Evolutionary conservation across 1,140 invertebrate species (phyloP), one percentile per base, ranked within the genome.

Genomic region (Vanessa tameamea): DNA sequence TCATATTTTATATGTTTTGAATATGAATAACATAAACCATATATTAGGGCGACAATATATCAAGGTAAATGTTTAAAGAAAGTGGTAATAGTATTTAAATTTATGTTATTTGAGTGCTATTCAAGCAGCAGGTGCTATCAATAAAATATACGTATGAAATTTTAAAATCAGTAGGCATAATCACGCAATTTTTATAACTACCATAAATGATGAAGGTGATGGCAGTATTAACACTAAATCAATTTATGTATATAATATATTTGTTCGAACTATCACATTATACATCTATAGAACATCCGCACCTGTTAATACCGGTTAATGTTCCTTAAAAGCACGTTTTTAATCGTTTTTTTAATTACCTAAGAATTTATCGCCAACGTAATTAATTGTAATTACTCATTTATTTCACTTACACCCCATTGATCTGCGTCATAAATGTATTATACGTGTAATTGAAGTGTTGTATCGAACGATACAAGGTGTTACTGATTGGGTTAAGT

Each of bases 341-440:
- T 72, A 59, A 66, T 72, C 64, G 51, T 67, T 69, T 57, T 57
- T 55, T 67, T 68, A 47, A 66, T 68, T 57, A 68, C 37, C 43
- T 53, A 43, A 68, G 50, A 68, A 69, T 12, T 69, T 69, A 69
- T 47, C 66, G 50, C 51, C n/a, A 14, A 13, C 53, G 37, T 53
- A 57, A 69, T 47, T 69, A 47, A 69, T 57, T 69, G 47, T 57
- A 72, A 72, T 67, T 69, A 59, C 43, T 55, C 65, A 13, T 23
- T 72, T 65, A 23, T 47, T 47, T 53, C 16, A 57, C 20, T 48
- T 61, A 72, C 64, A 67, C 53, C 6, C 59, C 55, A 72, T 72
- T 61, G 64, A 66, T 48, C 67, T 67, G 51, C 26, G 50, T 55
- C 51, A 9, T 55, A 67, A 67, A 53, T 51, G n/a, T n/a, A 16